Base-by-base conservation (phyloP, 2,797 vertebrate species). In the Acanthornis magna region DNA sequence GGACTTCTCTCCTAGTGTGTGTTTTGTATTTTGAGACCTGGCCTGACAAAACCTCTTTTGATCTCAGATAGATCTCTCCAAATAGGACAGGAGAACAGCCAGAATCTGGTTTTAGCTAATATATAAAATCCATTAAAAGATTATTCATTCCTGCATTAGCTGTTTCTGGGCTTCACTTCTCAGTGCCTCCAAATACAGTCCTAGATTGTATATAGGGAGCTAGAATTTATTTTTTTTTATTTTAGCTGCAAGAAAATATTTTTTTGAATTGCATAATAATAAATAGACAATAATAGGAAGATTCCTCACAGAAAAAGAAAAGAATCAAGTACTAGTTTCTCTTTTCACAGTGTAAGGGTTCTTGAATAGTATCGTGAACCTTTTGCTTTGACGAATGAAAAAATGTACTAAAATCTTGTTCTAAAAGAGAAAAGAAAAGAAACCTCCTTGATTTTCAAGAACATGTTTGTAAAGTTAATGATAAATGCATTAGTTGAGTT, bases 401-500 rank as follows among this genome's bases (percentile, higher is more conserved):
- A 72, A 82, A 74, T 73, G 7, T 5, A 40, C 20, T 32, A 68
- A 88, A 85, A 78, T 78, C 23, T 11, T 71, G 14, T 73, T 90
- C 91, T 78, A 45, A 79, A 94, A 85, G 58, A 42, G 30, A 86
- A 86, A 87, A 75, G 16, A 48, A 48, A 48, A 16, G 78, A 62
- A 36, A 3, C 0, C 4, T 78, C 47, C 51, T 86, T 88, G 54
- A 91, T 82, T 93, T 94, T 38, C 50, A 78, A 71, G 70, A 85
- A 27, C 27, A 40, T 92, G 83, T 95, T 96, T 92, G 70, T 81
- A 85, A 94, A 89, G 80, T 85, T 88, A 95, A 96, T 91, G 89
- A 78, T 95, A 92, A 96, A 95, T 91, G 78, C 47, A 65, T 83
- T 89, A 78, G 85, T 91, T 58, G 88, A 82, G 90, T 93, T 96